phyloP scores from a whole-genome alignment of 92 coral and sea anemone genomes.

The Parazoanthus atlanticus region DNA sequence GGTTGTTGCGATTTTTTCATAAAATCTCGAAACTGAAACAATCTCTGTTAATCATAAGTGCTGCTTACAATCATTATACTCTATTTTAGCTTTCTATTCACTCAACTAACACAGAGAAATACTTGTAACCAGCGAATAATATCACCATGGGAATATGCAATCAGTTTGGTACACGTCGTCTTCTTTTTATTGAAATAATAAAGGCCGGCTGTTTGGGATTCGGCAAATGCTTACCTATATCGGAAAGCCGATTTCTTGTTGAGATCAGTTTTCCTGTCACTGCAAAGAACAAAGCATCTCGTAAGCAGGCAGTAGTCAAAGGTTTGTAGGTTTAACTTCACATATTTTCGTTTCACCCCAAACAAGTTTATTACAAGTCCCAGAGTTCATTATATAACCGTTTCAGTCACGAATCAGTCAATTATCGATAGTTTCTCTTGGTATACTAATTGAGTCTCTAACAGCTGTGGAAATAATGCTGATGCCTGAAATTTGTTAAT shows the following conservation, averaged over 20 bases:
- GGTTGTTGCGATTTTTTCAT: too few species aligned
- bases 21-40: neutral
- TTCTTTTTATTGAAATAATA: neutral
- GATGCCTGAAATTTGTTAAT: neutral
- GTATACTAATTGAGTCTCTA: neutral
- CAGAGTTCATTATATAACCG: neutral
- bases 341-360: neutral
- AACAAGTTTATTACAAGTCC: neutral
- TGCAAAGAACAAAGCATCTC: neutral
- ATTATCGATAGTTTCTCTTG: neutral
- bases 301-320: neutral
- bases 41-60: neutral
- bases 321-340: neutral
- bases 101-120: neutral
- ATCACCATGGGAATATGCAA: neutral
- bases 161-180: neutral
- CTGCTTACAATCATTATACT: neutral
- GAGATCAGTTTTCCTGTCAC: too few species aligned
- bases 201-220: neutral
- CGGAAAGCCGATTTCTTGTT: neutral
- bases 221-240: neutral
- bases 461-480: neutral
- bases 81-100: neutral
- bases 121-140: neutral
- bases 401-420: neutral